Base-by-base conservation (phyloP, 1,140 invertebrate species). In the Tyrophagus putrescentiae region DNA sequence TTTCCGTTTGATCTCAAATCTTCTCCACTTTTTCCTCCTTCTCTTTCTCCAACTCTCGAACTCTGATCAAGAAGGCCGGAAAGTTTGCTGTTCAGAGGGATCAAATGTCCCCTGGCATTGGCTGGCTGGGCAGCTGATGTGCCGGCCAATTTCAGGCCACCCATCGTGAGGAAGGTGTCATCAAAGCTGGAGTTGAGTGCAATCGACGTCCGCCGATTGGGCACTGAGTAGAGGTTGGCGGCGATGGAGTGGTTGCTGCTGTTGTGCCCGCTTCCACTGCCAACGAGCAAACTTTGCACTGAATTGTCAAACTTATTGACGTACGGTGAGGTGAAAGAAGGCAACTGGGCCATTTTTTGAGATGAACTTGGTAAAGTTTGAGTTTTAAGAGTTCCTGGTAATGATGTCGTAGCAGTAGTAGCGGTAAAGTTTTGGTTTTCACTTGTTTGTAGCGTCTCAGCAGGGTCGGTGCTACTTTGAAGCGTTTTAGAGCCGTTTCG, bases 221-320 rank as follows among this genome's bases (percentile, higher is more conserved):
- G 69, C 29, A 71, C 68, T 60, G 71, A 73, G 65, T 73, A 73
- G 21, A 72, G 62, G 41, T 72, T 72, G 11, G 65, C 64, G 32
- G 59, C 61, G 18, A 64, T 63, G 48, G 50, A 65, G 62, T 23
- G 11, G 3, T 42, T 42, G 18, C 18, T 21, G 32, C 18, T 23
- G 27, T 13, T 28, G 2, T 42, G 1, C n/a, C n/a, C n/a, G n/a
- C n/a, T n/a, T n/a, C n/a, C n/a, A n/a, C n/a, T n/a, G n/a, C n/a
- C n/a, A n/a, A n/a, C n/a, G n/a, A n/a, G n/a, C n/a, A n/a, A n/a
- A n/a, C n/a, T n/a, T n/a, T n/a, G n/a, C 25, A 59, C 39, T 9
- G 31, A 44, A 9, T 41, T 59, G 23, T 59, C 57, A 29, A 31
- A 59, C 36, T 59, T 59, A 29, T 59, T 59, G 18, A 59, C 41